Evolutionary conservation across 1,140 invertebrate genomes (phyloP).

Genomic region (Philaenus spumarius): DNA sequence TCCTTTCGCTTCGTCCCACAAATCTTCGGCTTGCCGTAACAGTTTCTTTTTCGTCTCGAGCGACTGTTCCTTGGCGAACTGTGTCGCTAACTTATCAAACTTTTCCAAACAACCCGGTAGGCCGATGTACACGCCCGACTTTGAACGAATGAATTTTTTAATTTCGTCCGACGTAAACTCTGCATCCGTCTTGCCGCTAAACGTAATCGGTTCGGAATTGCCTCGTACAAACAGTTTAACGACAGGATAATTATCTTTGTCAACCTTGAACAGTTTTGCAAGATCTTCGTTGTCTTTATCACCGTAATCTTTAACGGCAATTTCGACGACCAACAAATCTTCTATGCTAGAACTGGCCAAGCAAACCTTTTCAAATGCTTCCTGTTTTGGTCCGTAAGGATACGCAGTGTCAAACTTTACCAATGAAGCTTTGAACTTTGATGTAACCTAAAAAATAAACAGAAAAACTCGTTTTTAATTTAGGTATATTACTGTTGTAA

Average conservation of each 20-base stretch:
- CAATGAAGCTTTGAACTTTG: constrained; percentile 73
- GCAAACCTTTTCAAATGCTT: constrained; percentile 78
- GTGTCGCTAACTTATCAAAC: constrained; percentile 70
- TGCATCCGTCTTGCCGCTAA: constrained; percentile 45
- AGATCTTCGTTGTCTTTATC: constrained; percentile 85
- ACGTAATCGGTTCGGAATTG: constrained; percentile 53
- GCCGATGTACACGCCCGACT: constrained; percentile 75
- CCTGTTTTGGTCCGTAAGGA: constrained; percentile 92
- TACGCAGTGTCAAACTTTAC: constrained; percentile 94
- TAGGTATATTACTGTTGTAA: neutral
- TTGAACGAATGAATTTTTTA: constrained; percentile 65
- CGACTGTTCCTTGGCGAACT: constrained; percentile 56
- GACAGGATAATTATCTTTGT: constrained; percentile 74
- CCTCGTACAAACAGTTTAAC: constrained; percentile 71
- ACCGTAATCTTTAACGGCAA: constrained; percentile 91
- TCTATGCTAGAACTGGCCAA: constrained; percentile 60
- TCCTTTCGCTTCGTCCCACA: constrained; percentile 46
- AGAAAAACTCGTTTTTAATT: constrained; percentile 1
- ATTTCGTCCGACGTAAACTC: constrained; percentile 73
- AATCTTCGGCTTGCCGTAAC: constrained; percentile 49
- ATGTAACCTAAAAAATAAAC: constrained; percentile 54
- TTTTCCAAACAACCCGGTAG: constrained; percentile 80
- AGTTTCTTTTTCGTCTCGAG: constrained; percentile 48
- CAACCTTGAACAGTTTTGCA: constrained; percentile 65
- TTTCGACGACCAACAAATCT: constrained; percentile 77